Percentiles rank a stretch among this genome's conserved stretches.
Evolutionary conservation across 2,888 invertebrate species (phyloP).

Genomic region (Nomada fucata): DNA sequence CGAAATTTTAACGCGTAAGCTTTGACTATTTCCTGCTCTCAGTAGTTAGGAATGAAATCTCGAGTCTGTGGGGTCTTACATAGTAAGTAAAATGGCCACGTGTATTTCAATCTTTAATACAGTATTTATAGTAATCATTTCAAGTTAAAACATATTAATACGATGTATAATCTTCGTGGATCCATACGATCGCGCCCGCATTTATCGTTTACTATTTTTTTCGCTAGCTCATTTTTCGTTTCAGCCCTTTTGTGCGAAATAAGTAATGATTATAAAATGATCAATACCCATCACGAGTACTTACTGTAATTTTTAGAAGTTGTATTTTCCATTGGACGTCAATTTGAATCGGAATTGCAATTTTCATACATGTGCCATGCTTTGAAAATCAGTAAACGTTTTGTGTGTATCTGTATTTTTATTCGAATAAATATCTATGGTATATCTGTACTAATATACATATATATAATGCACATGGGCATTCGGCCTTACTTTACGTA

Average conservation of each 20-base stretch:
- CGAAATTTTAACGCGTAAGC: slow-evolving; percentile 61
- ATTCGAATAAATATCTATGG: background rate
- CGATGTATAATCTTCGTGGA: background rate
- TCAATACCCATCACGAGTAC: background rate
- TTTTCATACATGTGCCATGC: background rate
- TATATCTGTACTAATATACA: too few relatives aligned
- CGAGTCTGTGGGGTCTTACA: slow-evolving; percentile 11
- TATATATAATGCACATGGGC: background rate
- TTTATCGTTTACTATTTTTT: slow-evolving; percentile 4
- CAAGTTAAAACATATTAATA: background rate
- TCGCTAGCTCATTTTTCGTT: background rate
- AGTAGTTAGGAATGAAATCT: slow-evolving; percentile 45
- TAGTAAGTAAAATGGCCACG: slow-evolving; percentile 36
- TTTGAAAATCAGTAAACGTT: background rate
- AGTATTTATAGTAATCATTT: slow-evolving; percentile 3
- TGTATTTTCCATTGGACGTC: background rate
- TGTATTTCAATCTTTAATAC: background rate
- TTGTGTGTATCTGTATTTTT: background rate
- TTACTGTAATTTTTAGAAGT: background rate
- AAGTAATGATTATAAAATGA: background rate
- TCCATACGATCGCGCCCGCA: slow-evolving; percentile 9
- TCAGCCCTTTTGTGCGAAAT: background rate
- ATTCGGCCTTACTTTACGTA: background rate
- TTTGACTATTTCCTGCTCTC: slow-evolving; percentile 34
- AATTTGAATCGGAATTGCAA: background rate